Evolutionary conservation across 2,113 vertebrate species (phyloP), one percentile per base, ranked within the genome.

Genomic region (Mastomys natalensis): DNA sequence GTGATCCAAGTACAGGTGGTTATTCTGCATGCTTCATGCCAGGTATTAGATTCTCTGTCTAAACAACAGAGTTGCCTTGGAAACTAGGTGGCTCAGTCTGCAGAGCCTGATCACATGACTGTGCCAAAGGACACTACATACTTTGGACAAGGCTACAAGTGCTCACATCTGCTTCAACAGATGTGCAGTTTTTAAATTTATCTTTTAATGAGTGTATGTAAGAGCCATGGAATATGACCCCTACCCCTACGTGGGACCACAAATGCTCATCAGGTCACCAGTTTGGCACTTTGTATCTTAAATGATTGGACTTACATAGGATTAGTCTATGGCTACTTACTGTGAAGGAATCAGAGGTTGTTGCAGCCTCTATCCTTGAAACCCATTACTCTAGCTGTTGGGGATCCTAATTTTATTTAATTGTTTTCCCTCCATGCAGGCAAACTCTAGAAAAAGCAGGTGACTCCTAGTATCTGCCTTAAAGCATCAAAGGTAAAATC

Each of bases 61-160:
- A 88, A 86, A 86, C 62, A 43, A 81, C 13, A 90, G 10, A 58
- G 37, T 78, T 68, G 7, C 34, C 82, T 84, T 51, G 13, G 92
- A 68, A 26, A 90, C 29, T 10, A 68, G 13, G 26, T 37, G 34
- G 60, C 31, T 31, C 53, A 45, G 40, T 24, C 40, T 90, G 22
- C 15, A 87, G 31, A 77, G 62, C 87, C 29, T 68, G 64, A 89
- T 87, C 85, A 82, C 13, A 26, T 68, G 16, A 77, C 53, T 26
- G 87, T 21, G 37, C 31, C 24, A 12, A 60, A 37, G 3, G 5
- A 48, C 74, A 29, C 85, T 17, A 19, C 24, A 9, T 31, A 74
- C 58, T 82, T 95, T 11, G n/a, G 48, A 45, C 37, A 81, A 93
- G 70, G 90, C 77, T 16, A 24, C 40, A 91, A 94, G 34, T 92